Conservation (phyloP, 2,888 invertebrate species). For the Aphodius granarius region DNA sequence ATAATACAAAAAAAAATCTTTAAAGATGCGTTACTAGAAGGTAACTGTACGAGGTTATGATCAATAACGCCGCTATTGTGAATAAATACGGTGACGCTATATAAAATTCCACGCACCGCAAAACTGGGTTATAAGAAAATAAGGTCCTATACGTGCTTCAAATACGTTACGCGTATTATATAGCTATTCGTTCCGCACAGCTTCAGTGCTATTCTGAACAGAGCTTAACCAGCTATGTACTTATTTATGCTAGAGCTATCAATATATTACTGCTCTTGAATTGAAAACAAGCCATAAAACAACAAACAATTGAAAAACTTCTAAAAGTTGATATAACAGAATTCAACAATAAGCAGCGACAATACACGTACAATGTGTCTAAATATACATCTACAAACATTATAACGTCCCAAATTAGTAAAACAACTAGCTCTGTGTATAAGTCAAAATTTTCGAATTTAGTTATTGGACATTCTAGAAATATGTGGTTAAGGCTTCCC, state of each 20-base stretch:
- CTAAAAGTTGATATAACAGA: not conserved
- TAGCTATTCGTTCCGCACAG: not conserved
- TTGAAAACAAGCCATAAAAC: not conserved
- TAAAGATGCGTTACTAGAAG: not conserved
- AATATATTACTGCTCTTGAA: not conserved
- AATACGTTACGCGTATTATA: not conserved
- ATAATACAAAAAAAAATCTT: not conserved
- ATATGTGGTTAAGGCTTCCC: no score
- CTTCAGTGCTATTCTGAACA: not conserved
- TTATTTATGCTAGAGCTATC: not conserved
- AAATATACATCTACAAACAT: no score
- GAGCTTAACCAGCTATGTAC: not conserved
- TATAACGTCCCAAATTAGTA: no score
- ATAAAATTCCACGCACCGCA: not conserved
- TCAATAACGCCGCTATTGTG: not conserved
- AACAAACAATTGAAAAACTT: not conserved
- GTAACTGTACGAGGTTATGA: not conserved
- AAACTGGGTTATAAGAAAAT: not conserved
- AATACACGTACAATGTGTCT: no score
- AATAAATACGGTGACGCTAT: not conserved
- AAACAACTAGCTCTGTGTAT: no score
- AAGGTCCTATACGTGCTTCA: not conserved
- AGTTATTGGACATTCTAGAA: no score
- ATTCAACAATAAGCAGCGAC: not conserved
- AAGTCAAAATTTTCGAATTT: no score